A percentile compares a stretch with the other conserved stretches of the same genome.
These are phyloP conservation scores for Coreoperca whiteheadi DNA, from an alignment of 2,113 vertebrate genomes.

Conservation along the genomic window DNA sequence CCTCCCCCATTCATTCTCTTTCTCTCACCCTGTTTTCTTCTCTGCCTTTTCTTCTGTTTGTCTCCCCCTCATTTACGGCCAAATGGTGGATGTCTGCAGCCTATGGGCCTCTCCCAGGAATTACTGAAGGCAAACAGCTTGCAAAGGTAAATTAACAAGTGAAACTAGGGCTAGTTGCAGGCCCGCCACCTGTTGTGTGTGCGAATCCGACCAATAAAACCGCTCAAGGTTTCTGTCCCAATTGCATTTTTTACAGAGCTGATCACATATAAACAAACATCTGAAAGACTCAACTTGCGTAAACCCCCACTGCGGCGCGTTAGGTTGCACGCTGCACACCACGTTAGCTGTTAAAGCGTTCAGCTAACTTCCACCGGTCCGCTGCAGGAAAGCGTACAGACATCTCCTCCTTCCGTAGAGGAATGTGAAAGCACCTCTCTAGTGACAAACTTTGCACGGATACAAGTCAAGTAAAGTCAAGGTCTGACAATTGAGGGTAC, in stretches of 20 bases:
- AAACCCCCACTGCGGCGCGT: no score
- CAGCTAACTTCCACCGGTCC: no score
- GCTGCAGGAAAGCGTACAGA: no score
- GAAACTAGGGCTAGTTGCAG: not conserved
- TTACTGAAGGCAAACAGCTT: slow-evolving; percentile 50
- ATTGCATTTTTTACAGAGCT: not conserved
- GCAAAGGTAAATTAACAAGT: slow-evolving; percentile 32
- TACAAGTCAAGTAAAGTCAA: no score
- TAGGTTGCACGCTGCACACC: no score
- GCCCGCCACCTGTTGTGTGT: slow-evolving; percentile 23
- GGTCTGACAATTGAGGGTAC: no score
- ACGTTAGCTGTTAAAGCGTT: no score
- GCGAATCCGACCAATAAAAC: slow-evolving; percentile 5
- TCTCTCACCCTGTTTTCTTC: slow-evolving; percentile 14
- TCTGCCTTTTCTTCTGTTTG: not conserved
- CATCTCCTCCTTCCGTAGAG: no score
- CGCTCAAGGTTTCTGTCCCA: not conserved
- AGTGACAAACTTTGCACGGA: no score
- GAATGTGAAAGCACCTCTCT: no score
- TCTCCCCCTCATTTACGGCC: slow-evolving; percentile 4
- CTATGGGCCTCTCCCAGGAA: slow-evolving; percentile 13
- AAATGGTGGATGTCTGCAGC: not conserved
- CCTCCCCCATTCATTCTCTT: slow-evolving; percentile 59
- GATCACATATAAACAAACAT: not conserved
- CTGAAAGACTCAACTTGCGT: not conserved